Base-by-base conservation (phyloP, 2,797 vertebrate genomes). In the Acanthurus lineatus region DNA sequence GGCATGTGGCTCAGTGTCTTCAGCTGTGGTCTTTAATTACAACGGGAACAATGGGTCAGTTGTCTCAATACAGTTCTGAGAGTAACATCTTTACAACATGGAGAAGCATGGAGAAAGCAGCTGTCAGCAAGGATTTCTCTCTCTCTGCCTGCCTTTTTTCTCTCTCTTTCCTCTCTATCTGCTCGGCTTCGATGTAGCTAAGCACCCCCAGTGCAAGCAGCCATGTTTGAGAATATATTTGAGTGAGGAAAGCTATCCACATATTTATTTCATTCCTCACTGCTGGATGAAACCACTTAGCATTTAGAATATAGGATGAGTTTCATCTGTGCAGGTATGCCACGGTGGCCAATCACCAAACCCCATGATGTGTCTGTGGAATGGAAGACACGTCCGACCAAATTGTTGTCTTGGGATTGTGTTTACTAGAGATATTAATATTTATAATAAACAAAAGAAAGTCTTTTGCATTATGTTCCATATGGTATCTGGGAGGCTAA, bases 21-120 rank as follows among this genome's bases (percentile, higher is more conserved):
- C 95, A 95, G 94, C 93, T 89, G 94, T 83, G 89, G 91, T 94
- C 85, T 95, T 93, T 95, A 94, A 95, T 95, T 94, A 94, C 91
- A 89, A 81, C 85, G 78, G 93, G 95, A 96, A 97, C 96, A 96
- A 96, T 95, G 92, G 93, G 88, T 86, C 85, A 91, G 94, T 96
- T 97, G 95, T 96, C 79, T 93, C 87, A 84, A 89, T 93, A 91
- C 89, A 90, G 86, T 84, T 81, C 38, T 88, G 93, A 86, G 89
- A 77, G 93, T 92, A 88, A 91, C 86, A 93, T 96, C 94, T 94
- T 95, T 91, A 94, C 95, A 94, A 93, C 94, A 90, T 81, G 79
- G 91, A 90, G 86, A 85, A 82, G 70, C 89, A 86, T 89, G 95
- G 90, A 85, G 94, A 96, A 96, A 93, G 89, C 93, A 94, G 88